Conservation (phyloP, 1,140 invertebrate genomes). For the Drosophila melanogaster region DNA sequence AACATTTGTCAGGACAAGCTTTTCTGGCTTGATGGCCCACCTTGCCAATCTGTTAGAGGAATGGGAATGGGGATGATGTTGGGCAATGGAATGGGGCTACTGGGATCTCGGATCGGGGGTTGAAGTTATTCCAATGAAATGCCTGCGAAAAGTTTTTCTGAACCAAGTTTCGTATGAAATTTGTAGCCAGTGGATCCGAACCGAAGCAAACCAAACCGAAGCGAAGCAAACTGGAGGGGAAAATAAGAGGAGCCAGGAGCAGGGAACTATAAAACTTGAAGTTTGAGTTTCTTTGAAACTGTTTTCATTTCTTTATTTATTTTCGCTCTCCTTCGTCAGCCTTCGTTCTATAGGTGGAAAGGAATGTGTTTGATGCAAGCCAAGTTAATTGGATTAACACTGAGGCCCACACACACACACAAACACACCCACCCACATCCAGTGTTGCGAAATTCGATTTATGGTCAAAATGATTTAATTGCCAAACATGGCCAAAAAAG, state of each 20-base stretch:
- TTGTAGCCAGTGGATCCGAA: conserved; percentile 48
- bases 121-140: conserved; percentile 54
- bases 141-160: conserved; percentile 55
- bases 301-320: conserved; percentile 65
- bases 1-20: conserved; percentile 58
- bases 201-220: too few species aligned
- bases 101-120: neutral
- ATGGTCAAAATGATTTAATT: conserved; percentile 75
- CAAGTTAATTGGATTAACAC: conserved; percentile 77
- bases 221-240: conserved; percentile 1
- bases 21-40: conserved; percentile 39
- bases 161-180: conserved; percentile 75
- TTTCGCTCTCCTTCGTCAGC: conserved; percentile 16
- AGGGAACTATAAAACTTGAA: conserved; percentile 74
- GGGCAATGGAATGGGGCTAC: neutral
- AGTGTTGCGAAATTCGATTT: conserved; percentile 66
- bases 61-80: neutral
- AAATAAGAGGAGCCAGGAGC: conserved; percentile 20
- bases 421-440: neutral
- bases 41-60: conserved; percentile 13
- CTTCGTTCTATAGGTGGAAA: conserved; percentile 23
- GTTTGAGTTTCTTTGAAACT: conserved; percentile 76
- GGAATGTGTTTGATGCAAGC: conserved; percentile 77
- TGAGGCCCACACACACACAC: conserved; percentile 6
- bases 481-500: conserved; percentile 55